Evolutionary conservation across 2,888 invertebrate genomes (phyloP).

Genomic region (Danaus chrysippus): DNA sequence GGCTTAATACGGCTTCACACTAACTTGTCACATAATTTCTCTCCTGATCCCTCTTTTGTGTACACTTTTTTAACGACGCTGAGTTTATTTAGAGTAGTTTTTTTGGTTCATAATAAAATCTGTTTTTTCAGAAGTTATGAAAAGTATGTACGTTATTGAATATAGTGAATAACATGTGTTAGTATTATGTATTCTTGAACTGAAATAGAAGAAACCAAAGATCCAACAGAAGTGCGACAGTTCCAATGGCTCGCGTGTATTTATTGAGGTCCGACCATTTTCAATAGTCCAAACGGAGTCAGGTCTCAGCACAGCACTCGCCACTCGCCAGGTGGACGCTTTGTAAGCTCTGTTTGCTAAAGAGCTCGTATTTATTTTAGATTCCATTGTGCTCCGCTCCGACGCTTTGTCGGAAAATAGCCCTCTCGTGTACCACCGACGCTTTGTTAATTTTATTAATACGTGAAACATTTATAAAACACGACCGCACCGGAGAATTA

Average conservation of each 20-base stretch:
- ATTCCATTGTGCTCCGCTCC: constrained; percentile 70
- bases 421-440: constrained; percentile 59
- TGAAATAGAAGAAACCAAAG: too few relatives aligned
- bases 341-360: constrained; percentile 74
- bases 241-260: constrained; percentile 50
- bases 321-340: constrained; percentile 65
- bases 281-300: constrained; percentile 47
- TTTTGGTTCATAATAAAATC: too few relatives aligned
- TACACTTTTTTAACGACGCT: constrained; percentile 1
- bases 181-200: too few relatives aligned
- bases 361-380: constrained; percentile 77
- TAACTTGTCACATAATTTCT: constrained; percentile 1
- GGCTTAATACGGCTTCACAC: background rate
- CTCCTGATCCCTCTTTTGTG: constrained; percentile 3
- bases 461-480: constrained; percentile 77
- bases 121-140: too few relatives aligned
- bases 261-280: constrained; percentile 65
- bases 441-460: constrained; percentile 79
- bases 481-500: constrained; percentile 71
- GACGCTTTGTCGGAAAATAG: constrained; percentile 73
- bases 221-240: constrained; percentile 29
- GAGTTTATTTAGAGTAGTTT: constrained; percentile 13
- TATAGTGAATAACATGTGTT: too few relatives aligned
- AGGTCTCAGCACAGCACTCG: constrained; percentile 34
- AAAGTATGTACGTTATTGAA: too few relatives aligned